phyloP scores from a whole-genome alignment of 2,797 vertebrate genomes.

The Apodemus agrarius region DNA sequence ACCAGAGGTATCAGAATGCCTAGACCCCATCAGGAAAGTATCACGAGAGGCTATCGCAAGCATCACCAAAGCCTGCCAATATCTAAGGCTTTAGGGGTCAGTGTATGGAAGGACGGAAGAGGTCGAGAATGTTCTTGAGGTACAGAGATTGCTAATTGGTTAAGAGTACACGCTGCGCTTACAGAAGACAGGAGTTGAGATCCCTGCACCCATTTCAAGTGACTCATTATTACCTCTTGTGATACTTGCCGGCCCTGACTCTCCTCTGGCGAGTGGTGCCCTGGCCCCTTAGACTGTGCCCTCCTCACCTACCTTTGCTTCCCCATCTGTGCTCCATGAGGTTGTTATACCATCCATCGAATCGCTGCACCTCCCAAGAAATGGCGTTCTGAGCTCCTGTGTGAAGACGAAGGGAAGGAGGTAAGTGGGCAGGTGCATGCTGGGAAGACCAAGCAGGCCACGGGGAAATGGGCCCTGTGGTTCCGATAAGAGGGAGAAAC shows the following conservation, averaged over 20 bases:
- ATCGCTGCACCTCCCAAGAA: constrained; percentile 94
- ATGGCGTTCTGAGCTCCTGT: constrained; percentile 85
- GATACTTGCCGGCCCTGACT: not conserved
- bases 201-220: not conserved
- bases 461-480: not conserved
- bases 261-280: not conserved
- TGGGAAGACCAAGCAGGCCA: not conserved
- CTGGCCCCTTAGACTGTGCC: not conserved
- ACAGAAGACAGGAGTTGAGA: not conserved
- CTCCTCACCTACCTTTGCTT: constrained; percentile 88
- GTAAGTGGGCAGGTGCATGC: not conserved
- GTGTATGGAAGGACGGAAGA: not conserved
- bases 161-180: not conserved
- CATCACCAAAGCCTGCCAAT: not conserved
- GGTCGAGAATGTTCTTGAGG: not conserved
- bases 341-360: constrained; percentile 98
- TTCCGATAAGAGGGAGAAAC: constrained; percentile 9
- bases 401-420: constrained; percentile 39
- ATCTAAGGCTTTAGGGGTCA: not conserved
- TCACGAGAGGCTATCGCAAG: not conserved
- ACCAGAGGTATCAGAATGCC: not conserved
- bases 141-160: not conserved
- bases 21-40: too few relatives aligned
- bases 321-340: constrained; percentile 91
- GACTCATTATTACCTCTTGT: not conserved